Conservation (phyloP, 1,140 invertebrate genomes). For the Drosophila leontia region DNA sequence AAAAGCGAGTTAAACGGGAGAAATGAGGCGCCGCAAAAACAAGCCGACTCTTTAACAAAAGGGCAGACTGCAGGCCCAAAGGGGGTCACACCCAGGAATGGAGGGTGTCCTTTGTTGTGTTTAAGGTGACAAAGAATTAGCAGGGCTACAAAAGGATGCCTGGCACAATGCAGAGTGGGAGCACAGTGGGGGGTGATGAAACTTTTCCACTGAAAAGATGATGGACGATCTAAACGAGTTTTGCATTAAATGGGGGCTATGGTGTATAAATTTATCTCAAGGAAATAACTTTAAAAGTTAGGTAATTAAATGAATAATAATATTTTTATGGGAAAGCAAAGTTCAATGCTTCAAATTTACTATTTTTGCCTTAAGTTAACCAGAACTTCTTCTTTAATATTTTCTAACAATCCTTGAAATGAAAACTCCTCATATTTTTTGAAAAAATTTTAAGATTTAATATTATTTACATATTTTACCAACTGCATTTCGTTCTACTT, state of each 20-base stretch:
- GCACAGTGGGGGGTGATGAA: background rate
- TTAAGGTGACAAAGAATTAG: slow-evolving; percentile 78
- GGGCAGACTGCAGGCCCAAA: slow-evolving; percentile 32
- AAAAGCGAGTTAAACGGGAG: slow-evolving; percentile 14
- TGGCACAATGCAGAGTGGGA: background rate
- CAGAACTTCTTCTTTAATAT: too few relatives aligned
- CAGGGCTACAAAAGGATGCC: slow-evolving; percentile 47
- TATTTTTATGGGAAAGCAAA: background rate
- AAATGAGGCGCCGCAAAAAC: slow-evolving; percentile 42
- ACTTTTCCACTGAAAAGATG: slow-evolving; percentile 28
- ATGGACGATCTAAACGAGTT: slow-evolving; percentile 11
- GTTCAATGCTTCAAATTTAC: too few relatives aligned
- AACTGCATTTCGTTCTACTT: slow-evolving; percentile 3
- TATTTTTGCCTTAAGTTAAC: too few relatives aligned
- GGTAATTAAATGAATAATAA: background rate
- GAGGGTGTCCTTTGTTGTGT: slow-evolving; percentile 33
- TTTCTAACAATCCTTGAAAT: background rate
- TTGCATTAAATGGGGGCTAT: background rate
- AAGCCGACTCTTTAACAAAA: slow-evolving; percentile 49
- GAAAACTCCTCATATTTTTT: background rate
- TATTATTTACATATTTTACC: background rate
- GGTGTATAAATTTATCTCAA: background rate
- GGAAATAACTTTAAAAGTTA: background rate
- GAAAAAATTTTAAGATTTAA: too few relatives aligned
- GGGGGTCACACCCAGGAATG: background rate